Evolutionary conservation across 2,888 invertebrate species (phyloP).

Genomic region (Pycnomerus fuliginosus): DNA sequence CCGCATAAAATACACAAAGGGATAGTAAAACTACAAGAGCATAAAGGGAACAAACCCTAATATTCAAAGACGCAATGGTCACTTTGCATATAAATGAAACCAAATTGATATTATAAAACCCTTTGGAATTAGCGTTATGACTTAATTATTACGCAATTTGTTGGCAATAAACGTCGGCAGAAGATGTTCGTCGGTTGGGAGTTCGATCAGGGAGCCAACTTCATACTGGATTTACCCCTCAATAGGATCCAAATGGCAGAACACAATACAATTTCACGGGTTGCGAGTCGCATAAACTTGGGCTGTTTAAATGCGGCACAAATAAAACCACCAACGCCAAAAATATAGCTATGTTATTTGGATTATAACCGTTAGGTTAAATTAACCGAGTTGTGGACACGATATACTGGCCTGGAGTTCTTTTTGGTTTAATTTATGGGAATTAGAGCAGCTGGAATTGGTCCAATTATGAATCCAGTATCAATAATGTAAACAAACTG

Average conservation of each 20-base stretch:
- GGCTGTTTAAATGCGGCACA: conserved; percentile 31
- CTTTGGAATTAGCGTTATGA: not conserved
- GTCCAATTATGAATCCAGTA: too few relatives aligned
- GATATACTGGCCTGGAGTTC: too few relatives aligned
- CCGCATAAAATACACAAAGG: conserved; percentile 34
- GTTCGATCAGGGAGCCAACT: conserved; percentile 13
- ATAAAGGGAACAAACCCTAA: conserved; percentile 42
- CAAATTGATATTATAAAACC: conserved; percentile 48
- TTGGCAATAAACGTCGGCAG: too few relatives aligned
- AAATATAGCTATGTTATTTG: conserved; percentile 18
- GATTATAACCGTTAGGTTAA: too few relatives aligned
- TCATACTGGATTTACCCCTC: conserved; percentile 33
- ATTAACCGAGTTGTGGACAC: too few relatives aligned
- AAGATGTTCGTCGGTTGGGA: too few relatives aligned
- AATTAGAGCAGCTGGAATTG: too few relatives aligned
- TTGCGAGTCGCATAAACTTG: conserved; percentile 35
- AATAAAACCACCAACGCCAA: conserved; percentile 17
- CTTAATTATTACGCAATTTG: too few relatives aligned
- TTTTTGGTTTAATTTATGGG: too few relatives aligned
- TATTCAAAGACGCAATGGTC: conserved; percentile 42
- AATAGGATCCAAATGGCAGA: conserved; percentile 37
- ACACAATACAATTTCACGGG: conserved; percentile 43
- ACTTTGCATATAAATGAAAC: conserved; percentile 49
- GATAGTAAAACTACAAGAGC: conserved; percentile 39
- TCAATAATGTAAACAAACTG: too few relatives aligned